Conservation (phyloP, 2,888 invertebrate genomes). For the Xestia rhomboidea region DNA sequence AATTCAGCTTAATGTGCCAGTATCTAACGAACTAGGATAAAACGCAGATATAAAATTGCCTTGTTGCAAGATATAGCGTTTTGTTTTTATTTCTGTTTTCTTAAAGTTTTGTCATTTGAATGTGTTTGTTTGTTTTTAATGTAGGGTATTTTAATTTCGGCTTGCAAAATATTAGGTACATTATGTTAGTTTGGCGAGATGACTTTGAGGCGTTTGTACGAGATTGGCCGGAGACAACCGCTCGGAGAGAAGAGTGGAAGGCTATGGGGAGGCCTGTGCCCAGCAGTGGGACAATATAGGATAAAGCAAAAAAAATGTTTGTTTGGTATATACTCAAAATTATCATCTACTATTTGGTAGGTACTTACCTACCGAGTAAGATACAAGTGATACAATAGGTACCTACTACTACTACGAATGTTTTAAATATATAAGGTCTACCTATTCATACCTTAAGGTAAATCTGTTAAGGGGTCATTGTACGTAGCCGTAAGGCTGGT, state of each 20-base stretch:
- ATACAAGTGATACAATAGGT: background rate
- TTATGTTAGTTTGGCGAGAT: background rate
- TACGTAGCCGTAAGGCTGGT: too few species aligned
- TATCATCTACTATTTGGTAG: background rate
- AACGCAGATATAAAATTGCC: slow-evolving; percentile 44
- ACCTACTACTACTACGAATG: too few species aligned
- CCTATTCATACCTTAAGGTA: too few species aligned
- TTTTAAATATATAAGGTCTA: too few species aligned
- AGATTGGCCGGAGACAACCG: too few species aligned
- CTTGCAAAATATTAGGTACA: background rate
- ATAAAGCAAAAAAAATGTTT: too few species aligned
- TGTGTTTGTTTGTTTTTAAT: background rate
- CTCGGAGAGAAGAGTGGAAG: too few species aligned
- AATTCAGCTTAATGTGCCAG: slow-evolving; percentile 54
- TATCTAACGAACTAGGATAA: slow-evolving; percentile 52
- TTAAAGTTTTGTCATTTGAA: background rate
- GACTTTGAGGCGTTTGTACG: too few species aligned
- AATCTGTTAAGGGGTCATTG: too few species aligned
- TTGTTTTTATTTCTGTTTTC: slow-evolving; percentile 15
- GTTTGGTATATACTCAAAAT: background rate
- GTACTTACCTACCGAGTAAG: background rate
- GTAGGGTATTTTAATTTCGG: background rate
- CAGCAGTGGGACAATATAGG: too few species aligned
- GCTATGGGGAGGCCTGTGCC: too few species aligned
- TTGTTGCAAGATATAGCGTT: slow-evolving; percentile 15